These are phyloP conservation scores for Stratiolaelaps scimitus DNA, from an alignment of 1,140 invertebrate species.

Conservation along the genomic window DNA sequence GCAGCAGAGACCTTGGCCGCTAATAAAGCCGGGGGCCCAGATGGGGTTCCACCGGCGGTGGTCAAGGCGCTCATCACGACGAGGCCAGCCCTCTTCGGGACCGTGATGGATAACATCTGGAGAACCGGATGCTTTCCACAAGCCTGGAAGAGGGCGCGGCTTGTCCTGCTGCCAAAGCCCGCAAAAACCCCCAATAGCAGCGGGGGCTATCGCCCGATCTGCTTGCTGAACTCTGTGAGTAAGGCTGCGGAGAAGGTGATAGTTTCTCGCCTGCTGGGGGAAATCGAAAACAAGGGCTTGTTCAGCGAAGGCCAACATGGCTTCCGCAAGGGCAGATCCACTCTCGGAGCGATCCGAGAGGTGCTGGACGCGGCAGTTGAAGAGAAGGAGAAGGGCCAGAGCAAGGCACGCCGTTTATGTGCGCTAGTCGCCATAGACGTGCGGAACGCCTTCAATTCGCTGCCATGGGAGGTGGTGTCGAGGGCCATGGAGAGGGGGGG, in stretches of 20 bases:
- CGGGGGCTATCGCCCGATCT: too few relatives aligned
- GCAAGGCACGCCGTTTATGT: too few relatives aligned
- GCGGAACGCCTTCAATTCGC: too few relatives aligned
- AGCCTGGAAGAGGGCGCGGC: neutral
- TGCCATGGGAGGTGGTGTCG: neutral
- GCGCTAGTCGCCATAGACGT: neutral
- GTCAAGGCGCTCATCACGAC: neutral
- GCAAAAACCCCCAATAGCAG: neutral
- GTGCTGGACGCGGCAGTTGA: neutral
- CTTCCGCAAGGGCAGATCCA: neutral
- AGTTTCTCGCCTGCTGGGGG: too few relatives aligned
- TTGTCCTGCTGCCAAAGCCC: neutral
- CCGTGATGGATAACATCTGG: neutral
- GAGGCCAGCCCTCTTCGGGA: neutral
- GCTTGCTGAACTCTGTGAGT: too few relatives aligned
- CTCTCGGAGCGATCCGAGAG: neutral
- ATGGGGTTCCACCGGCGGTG: too few relatives aligned
- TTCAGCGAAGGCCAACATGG: neutral
- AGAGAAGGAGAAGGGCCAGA: too few relatives aligned
- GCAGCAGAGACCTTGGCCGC: neutral
- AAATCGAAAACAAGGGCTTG: too few relatives aligned
- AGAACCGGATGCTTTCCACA: neutral
- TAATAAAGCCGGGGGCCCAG: neutral
- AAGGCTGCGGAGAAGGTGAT: too few relatives aligned
- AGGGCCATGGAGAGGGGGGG: neutral